phyloP scores from a whole-genome alignment of 1,140 invertebrate species.

The Leucophenga varia region DNA sequence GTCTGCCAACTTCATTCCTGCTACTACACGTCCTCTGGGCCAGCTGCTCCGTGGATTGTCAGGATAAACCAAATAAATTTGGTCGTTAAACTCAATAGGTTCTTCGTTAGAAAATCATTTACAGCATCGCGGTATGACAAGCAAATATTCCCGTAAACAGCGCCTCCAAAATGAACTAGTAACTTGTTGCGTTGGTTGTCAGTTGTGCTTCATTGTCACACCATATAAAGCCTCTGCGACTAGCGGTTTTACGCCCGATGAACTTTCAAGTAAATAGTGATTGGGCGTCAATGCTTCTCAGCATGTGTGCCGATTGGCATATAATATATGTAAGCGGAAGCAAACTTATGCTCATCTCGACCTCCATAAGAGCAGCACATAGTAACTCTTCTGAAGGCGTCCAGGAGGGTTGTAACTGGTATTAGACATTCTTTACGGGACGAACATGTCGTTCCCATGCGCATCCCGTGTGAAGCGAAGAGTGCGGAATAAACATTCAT shows the following conservation, averaged over 20 bases:
- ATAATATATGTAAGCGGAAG: constrained; percentile 26
- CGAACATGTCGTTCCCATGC: constrained; percentile 53
- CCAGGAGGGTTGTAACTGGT: constrained; percentile 5
- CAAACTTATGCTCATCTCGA: constrained; percentile 21
- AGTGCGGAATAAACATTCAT: constrained; percentile 52
- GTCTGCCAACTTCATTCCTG: neutral
- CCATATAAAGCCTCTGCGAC: constrained; percentile 8
- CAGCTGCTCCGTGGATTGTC: constrained; percentile 23
- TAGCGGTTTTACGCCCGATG: constrained; percentile 16
- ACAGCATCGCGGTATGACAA: constrained; percentile 16
- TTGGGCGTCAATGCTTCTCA: constrained; percentile 33
- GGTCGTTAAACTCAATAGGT: constrained; percentile 23
- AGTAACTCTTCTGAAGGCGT: constrained; percentile 3
- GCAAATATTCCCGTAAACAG: constrained; percentile 31
- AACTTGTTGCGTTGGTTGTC: constrained; percentile 20
- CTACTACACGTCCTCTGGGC: constrained; percentile 14
- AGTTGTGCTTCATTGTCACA: constrained; percentile 10
- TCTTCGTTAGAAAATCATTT: constrained; percentile 29
- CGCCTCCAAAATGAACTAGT: too few species aligned
- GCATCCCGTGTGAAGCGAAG: constrained; percentile 50
- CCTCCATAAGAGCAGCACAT: constrained; percentile 9
- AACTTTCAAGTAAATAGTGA: constrained; percentile 39
- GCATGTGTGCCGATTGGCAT: constrained; percentile 31
- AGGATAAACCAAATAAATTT: constrained; percentile 33
- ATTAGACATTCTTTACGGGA: constrained; percentile 40